These are phyloP conservation scores for Cataglyphis hispanica DNA, from an alignment of 1,140 invertebrate species.

Conservation along the genomic window DNA sequence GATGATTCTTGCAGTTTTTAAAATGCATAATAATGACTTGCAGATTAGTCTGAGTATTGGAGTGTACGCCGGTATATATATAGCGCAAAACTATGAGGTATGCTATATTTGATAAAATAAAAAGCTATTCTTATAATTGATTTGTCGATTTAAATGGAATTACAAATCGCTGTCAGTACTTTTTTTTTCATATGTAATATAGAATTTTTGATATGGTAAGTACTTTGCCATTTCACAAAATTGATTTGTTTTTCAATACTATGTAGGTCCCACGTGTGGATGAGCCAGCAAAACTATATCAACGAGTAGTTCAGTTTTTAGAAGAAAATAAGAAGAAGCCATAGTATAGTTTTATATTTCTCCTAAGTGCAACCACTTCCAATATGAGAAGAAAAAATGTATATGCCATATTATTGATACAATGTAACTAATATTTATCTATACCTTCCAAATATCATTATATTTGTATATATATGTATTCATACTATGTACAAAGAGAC, in stretches of 20 bases:
- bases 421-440: neutral
- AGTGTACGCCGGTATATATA: slow-evolving; percentile 92
- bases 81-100: slow-evolving; percentile 94
- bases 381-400: neutral
- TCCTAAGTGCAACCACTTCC: neutral
- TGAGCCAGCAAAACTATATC: slow-evolving; percentile 90
- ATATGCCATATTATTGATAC: slow-evolving; percentile 1
- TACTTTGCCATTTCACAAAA: neutral
- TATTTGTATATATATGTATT: slow-evolving; percentile 21
- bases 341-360: slow-evolving; percentile 60
- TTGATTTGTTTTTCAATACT: slow-evolving; percentile 70
- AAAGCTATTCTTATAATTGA: slow-evolving; percentile 37
- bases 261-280: slow-evolving; percentile 93
- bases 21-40: slow-evolving; percentile 79
- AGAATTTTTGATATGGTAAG: too few relatives aligned
- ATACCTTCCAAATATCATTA: neutral
- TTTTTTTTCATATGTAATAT: neutral
- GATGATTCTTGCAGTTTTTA: neutral
- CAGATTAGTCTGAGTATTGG: slow-evolving; percentile 92
- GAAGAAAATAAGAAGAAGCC: slow-evolving; percentile 89
- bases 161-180: neutral
- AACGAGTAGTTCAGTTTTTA: slow-evolving; percentile 89
- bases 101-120: slow-evolving; percentile 62
- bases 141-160: neutral
- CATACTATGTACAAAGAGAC: slow-evolving; percentile 66